These are phyloP conservation scores for Helogale parvula DNA, from an alignment of 2,113 vertebrate genomes.

Conservation along the genomic window DNA sequence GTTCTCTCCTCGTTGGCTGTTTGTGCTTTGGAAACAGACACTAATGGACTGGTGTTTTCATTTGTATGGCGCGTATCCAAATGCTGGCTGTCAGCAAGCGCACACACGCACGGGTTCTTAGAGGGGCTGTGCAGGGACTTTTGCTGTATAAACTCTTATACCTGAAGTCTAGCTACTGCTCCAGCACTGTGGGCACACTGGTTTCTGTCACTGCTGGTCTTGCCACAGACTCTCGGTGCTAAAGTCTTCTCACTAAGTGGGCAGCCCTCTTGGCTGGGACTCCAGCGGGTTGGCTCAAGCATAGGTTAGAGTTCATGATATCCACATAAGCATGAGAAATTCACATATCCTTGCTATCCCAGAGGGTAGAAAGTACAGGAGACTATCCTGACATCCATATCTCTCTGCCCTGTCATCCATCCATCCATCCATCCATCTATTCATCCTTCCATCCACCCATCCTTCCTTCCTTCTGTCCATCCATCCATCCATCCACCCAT, in stretches of 20 bases:
- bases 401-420: not conserved
- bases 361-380: not conserved
- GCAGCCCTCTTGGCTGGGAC: not conserved
- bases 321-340: not conserved
- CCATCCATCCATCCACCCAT: no score
- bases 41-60: not conserved
- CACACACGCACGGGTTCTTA: not conserved
- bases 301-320: not conserved
- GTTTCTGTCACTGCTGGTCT: not conserved
- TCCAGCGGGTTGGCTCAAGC: not conserved
- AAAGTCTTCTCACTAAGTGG: not conserved
- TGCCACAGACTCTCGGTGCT: not conserved
- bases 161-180: not conserved
- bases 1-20: not conserved
- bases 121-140: rapidly evolving
- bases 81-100: not conserved
- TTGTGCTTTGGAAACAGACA: not conserved
- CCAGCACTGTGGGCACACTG: not conserved
- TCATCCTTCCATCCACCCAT: not conserved
- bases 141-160: not conserved
- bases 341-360: not conserved
- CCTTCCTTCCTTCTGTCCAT: no score
- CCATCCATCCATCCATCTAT: not conserved
- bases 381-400: not conserved
- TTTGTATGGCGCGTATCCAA: not conserved